Evolutionary conservation across 2,113 vertebrate genomes (phyloP).

Genomic region (Leptocoma aspasia): DNA sequence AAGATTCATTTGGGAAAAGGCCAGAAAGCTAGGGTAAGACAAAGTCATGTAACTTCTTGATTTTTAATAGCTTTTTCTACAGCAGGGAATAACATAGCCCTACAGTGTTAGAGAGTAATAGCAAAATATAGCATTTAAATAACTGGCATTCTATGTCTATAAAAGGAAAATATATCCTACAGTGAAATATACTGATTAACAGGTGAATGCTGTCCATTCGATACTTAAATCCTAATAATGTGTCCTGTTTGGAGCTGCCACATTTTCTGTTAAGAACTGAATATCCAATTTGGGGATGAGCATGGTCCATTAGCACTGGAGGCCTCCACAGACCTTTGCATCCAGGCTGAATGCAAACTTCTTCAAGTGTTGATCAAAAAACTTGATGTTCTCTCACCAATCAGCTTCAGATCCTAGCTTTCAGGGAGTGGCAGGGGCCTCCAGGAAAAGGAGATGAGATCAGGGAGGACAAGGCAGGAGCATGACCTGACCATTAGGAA

Average conservation of each 20-base stretch:
- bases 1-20: not conserved
- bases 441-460: not conserved
- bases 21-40: not conserved
- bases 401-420: not conserved
- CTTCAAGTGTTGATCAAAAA: not conserved
- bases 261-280: not conserved
- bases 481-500: not conserved
- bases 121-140: not conserved
- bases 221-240: not conserved
- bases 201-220: not conserved
- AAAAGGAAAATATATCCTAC: not conserved
- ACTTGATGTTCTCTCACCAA: not conserved
- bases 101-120: not conserved
- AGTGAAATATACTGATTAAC: not conserved
- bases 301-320: not conserved
- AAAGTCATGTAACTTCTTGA: not conserved
- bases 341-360: not conserved
- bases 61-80: slow-evolving; percentile 16
- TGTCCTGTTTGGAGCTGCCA: not conserved
- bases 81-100: not conserved
- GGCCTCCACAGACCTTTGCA: not conserved
- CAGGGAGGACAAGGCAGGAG: not conserved
- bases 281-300: accelerated
- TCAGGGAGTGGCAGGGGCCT: not conserved
- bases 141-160: not conserved